These are phyloP conservation scores for Drosophila buzzatii DNA, from an alignment of 2,888 invertebrate genomes.

Conservation along the genomic window DNA sequence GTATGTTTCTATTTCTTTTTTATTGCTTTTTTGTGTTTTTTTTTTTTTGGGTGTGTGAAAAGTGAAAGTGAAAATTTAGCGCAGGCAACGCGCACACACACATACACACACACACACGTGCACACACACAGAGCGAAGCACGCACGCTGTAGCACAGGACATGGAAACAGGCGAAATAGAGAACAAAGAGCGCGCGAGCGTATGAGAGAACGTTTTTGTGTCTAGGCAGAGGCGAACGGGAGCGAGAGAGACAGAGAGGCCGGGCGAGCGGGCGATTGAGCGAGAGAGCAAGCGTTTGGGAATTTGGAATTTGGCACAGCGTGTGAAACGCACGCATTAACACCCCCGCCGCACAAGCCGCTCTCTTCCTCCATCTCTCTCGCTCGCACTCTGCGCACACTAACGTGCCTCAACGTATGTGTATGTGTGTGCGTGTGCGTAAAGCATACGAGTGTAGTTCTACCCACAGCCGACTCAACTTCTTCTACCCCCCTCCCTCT, in stretches of 20 bases:
- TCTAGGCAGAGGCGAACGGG: slow-evolving; percentile 18
- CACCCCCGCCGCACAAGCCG: slow-evolving; percentile 54
- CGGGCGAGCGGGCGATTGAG: slow-evolving; percentile 30
- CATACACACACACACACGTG: slow-evolving; percentile 10
- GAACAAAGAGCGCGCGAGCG: slow-evolving; percentile 47
- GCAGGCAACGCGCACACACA: slow-evolving; percentile 40
- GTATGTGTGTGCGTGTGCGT: slow-evolving; percentile 27
- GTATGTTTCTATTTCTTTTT: slow-evolving; percentile 23
- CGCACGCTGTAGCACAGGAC: slow-evolving; percentile 44
- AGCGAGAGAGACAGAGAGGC: neutral
- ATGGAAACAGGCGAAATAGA: slow-evolving; percentile 31
- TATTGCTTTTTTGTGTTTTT: slow-evolving; percentile 56
- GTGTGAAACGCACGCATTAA: slow-evolving; percentile 67
- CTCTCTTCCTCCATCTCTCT: slow-evolving; percentile 19
- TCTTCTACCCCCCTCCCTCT: slow-evolving; percentile 11
- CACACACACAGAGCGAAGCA: neutral
- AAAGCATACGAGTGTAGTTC: slow-evolving; percentile 21
- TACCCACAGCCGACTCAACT: neutral
- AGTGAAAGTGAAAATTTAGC: slow-evolving; percentile 84
- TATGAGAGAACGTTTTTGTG: slow-evolving; percentile 25
- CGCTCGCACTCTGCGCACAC: slow-evolving; percentile 18
- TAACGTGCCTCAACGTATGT: neutral
- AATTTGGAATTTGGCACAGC: slow-evolving; percentile 67
- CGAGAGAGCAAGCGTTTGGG: slow-evolving; percentile 40
- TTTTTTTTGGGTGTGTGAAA: slow-evolving; percentile 83